Conservation (phyloP, 2,888 invertebrate genomes). For the Cataglyphis albicans region DNA sequence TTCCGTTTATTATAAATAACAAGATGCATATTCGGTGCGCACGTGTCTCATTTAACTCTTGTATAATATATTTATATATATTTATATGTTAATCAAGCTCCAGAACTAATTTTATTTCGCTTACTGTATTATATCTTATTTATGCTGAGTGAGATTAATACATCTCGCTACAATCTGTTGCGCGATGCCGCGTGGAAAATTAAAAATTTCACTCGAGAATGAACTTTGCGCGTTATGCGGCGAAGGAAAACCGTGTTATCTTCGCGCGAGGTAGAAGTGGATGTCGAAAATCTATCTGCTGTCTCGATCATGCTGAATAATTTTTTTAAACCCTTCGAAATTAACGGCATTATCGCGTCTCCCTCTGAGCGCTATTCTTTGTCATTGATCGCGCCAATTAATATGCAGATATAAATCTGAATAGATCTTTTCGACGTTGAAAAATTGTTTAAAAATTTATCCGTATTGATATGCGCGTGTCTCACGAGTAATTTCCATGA, state of each 20-base stretch:
- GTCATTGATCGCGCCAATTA: constrained; percentile 61
- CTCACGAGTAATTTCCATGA: constrained; percentile 59
- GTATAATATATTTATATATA: constrained; percentile 65
- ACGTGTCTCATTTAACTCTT: constrained; percentile 79
- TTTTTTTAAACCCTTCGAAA: constrained; percentile 70
- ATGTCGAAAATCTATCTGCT: constrained; percentile 59
- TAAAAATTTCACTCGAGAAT: constrained; percentile 57
- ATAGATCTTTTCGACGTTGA: constrained; percentile 13
- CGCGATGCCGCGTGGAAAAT: constrained; percentile 67
- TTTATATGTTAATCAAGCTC: constrained; percentile 78
- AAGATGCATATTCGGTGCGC: constrained; percentile 84
- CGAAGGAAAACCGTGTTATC: constrained; percentile 60
- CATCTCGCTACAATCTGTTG: constrained; percentile 69
- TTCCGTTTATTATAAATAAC: constrained; percentile 85
- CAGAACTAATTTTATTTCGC: constrained; percentile 76
- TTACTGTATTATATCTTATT: constrained; percentile 76
- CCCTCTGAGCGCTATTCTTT: constrained; percentile 48
- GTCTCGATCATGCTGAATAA: constrained; percentile 63
- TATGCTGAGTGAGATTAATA: constrained; percentile 73
- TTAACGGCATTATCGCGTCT: constrained; percentile 53
- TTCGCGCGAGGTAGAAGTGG: constrained; percentile 66
- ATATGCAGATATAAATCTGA: constrained; percentile 53
- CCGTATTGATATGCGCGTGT: constrained; percentile 72
- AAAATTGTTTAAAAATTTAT: constrained; percentile 64
- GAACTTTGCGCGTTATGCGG: constrained; percentile 63